A percentile compares a stretch with the other conserved stretches of the same genome.
Evolutionary conservation across 2,797 vertebrate species (phyloP).

Genomic region (Danio aesculapii): DNA sequence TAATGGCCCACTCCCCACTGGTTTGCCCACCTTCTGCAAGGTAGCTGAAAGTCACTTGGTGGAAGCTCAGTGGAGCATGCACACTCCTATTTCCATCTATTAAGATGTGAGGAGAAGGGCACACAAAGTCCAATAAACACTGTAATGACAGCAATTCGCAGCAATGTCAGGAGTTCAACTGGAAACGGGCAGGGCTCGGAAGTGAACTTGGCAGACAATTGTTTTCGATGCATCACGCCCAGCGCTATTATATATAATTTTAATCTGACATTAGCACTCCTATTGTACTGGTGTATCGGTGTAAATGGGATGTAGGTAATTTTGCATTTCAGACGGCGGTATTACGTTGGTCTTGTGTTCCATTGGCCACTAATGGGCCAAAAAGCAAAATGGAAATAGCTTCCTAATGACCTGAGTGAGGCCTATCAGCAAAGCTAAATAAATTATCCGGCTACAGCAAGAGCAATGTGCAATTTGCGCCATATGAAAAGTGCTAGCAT

Average conservation of each 20-base stretch:
- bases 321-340: background rate
- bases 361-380: slow-evolving; percentile 79
- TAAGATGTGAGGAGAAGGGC: slow-evolving; percentile 79
- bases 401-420: slow-evolving; percentile 81
- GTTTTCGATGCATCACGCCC: slow-evolving; percentile 4
- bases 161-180: slow-evolving; percentile 64
- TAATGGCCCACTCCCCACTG: slow-evolving; percentile 81
- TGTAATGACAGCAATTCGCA: slow-evolving; percentile 66
- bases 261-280: slow-evolving; percentile 34
- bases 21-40: slow-evolving; percentile 86
- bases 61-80: slow-evolving; percentile 80
- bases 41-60: slow-evolving; percentile 84
- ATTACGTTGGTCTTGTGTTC: slow-evolving; percentile 68
- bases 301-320: slow-evolving; percentile 19
- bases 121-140: slow-evolving; percentile 68
- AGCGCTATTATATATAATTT: slow-evolving; percentile 27
- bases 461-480: slow-evolving; percentile 76
- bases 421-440: slow-evolving; percentile 80
- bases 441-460: slow-evolving; percentile 77
- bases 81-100: slow-evolving; percentile 87
- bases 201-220: slow-evolving; percentile 14
- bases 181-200: slow-evolving; percentile 62
- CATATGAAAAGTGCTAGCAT: slow-evolving; percentile 74
- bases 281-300: slow-evolving; percentile 18
- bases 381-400: slow-evolving; percentile 79